Evolutionary conservation across 1,140 invertebrate species (phyloP).

Genomic region (Tetramorium alpestre): DNA sequence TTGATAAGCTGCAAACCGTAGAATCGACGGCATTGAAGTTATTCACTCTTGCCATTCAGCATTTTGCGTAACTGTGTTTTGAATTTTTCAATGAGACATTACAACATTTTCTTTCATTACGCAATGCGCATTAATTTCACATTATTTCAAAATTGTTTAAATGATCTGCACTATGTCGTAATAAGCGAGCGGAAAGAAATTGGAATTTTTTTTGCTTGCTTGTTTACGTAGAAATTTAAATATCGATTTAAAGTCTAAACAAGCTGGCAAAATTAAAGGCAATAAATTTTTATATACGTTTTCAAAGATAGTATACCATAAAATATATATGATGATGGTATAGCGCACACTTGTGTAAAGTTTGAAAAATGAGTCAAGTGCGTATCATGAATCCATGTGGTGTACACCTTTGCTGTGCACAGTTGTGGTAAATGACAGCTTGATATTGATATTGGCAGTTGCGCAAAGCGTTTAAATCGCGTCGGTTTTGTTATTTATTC

Average conservation of each 20-base stretch:
- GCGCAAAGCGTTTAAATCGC: slow-evolving; percentile 21
- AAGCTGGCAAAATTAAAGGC: slow-evolving; percentile 7
- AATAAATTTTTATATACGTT: slow-evolving; percentile 1
- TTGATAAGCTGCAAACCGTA: neutral
- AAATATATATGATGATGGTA: neutral
- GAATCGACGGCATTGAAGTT: neutral
- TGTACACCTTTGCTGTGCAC: slow-evolving; percentile 29
- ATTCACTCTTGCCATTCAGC: neutral
- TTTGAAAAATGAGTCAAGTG: slow-evolving; percentile 46
- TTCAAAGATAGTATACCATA: neutral
- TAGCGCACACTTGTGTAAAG: slow-evolving; percentile 44
- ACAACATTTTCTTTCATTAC: neutral
- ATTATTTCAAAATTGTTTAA: neutral
- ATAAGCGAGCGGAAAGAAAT: neutral
- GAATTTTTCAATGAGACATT: neutral
- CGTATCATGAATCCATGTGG: neutral
- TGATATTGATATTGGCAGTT: slow-evolving; percentile 37
- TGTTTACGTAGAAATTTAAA: slow-evolving; percentile 8
- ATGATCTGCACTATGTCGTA: neutral
- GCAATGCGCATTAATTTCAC: neutral
- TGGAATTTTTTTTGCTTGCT: neutral
- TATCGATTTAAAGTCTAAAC: neutral
- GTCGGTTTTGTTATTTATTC: neutral
- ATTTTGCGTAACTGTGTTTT: neutral
- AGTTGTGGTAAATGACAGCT: slow-evolving; percentile 35